Conservation (phyloP, 2,797 vertebrate genomes). For the Synanceia verrucosa region DNA sequence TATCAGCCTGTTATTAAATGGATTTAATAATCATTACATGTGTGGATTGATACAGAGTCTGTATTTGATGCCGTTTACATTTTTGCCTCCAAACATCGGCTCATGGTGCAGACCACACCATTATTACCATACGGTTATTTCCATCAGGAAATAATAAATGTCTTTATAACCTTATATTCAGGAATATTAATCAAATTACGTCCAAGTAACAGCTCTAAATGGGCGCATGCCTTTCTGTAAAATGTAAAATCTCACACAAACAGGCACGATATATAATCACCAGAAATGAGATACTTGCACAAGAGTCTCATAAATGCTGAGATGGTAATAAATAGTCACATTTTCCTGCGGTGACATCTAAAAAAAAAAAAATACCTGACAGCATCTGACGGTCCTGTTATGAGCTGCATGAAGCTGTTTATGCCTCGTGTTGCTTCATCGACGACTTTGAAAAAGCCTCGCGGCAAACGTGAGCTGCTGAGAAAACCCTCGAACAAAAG, state of each 20-base stretch:
- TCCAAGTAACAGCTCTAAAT: no score
- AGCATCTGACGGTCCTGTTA: neutral
- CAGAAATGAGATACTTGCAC: neutral
- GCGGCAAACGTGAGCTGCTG: slow-evolving; percentile 46
- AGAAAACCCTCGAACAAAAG: slow-evolving; percentile 55
- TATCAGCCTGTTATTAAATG: neutral
- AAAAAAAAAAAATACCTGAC: neutral
- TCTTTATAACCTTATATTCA: neutral
- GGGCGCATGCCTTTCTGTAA: no score
- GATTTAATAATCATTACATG: neutral
- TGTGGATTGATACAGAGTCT: neutral
- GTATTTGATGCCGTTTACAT: neutral
- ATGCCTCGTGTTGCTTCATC: neutral
- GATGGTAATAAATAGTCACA: neutral
- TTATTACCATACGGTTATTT: no score
- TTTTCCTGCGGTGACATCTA: neutral
- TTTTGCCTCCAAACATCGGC: neutral
- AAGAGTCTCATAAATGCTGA: neutral
- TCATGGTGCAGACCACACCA: neutral
- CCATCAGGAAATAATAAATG: neutral
- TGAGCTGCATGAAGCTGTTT: neutral
- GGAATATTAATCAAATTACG: neutral
- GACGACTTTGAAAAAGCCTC: slow-evolving; percentile 27
- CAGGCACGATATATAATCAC: neutral
- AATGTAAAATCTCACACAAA: neutral